Percentiles rank a stretch among this genome's conserved stretches.
Conservation (phyloP, 2,113 vertebrate species). For the Corythaeola cristata region DNA sequence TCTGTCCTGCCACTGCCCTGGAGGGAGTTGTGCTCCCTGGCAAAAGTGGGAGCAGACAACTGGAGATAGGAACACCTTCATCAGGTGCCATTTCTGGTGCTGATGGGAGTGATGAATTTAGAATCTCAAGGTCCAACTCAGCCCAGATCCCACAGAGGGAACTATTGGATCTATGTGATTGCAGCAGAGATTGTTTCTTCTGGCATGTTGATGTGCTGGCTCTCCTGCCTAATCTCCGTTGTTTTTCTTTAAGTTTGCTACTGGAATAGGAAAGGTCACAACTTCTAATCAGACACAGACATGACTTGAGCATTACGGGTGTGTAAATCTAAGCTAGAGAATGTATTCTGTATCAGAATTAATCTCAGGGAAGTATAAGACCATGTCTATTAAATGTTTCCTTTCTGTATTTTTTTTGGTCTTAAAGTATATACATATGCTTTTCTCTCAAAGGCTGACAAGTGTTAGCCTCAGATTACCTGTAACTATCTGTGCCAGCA, state of each 20-base stretch:
- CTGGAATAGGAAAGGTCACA: neutral
- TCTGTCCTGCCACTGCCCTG: neutral
- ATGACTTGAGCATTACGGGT: neutral
- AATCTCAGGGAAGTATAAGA: neutral
- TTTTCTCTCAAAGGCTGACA: neutral
- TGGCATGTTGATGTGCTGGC: neutral
- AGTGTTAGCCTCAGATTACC: neutral
- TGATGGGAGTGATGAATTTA: neutral
- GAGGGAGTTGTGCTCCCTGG: neutral
- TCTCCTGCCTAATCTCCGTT: neutral
- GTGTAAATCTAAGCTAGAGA: neutral
- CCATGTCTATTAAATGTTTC: neutral
- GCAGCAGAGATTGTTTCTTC: neutral
- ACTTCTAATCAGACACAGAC: neutral
- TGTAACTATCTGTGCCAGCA: neutral
- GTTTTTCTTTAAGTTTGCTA: neutral
- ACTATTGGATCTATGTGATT: neutral
- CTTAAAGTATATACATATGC: neutral
- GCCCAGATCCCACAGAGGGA: neutral
- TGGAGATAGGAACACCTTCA: neutral
- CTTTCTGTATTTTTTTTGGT: neutral
- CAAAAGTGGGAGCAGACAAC: neutral
- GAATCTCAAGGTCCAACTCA: neutral
- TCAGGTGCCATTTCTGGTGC: neutral
- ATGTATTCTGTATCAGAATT: neutral